Evolutionary conservation across 2,113 vertebrate genomes (phyloP).

Genomic region (Trematocara marginatum): DNA sequence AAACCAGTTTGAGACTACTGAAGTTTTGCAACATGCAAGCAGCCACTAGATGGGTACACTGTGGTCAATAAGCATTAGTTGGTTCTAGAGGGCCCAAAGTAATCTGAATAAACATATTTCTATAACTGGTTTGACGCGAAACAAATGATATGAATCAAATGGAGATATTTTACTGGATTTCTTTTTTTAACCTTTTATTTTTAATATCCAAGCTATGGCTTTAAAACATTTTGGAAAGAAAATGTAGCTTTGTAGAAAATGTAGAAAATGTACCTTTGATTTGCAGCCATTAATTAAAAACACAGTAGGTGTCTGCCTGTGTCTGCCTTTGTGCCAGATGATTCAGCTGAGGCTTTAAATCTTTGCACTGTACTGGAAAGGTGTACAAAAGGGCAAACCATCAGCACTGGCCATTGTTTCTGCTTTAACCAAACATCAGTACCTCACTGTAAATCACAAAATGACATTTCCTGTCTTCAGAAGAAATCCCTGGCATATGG

Average conservation of each 20-base stretch:
- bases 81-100: background rate
- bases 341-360: conserved; percentile 21
- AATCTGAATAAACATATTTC: background rate
- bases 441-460: conserved; percentile 52
- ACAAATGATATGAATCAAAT: background rate
- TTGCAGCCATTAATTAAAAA: conserved; percentile 34
- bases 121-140: background rate
- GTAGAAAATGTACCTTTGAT: background rate
- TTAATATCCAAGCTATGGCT: background rate
- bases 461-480: conserved; percentile 45
- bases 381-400: conserved; percentile 21
- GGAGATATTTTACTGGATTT: background rate
- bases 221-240: background rate
- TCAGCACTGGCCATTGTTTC: conserved; percentile 35
- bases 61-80: background rate
- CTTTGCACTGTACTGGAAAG: background rate
- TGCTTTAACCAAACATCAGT: conserved; percentile 35
- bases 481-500: conserved; percentile 49
- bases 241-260: background rate
- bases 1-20: background rate
- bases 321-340: background rate
- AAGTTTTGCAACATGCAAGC: background rate
- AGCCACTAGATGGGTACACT: background rate
- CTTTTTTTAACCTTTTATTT: background rate
- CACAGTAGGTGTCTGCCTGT: conserved; percentile 24